Percentiles rank a stretch among this genome's conserved stretches.
These are phyloP conservation scores for Panagrolaimus sp. DNA, from an alignment of 1,140 invertebrate species.

Conservation along the genomic window DNA sequence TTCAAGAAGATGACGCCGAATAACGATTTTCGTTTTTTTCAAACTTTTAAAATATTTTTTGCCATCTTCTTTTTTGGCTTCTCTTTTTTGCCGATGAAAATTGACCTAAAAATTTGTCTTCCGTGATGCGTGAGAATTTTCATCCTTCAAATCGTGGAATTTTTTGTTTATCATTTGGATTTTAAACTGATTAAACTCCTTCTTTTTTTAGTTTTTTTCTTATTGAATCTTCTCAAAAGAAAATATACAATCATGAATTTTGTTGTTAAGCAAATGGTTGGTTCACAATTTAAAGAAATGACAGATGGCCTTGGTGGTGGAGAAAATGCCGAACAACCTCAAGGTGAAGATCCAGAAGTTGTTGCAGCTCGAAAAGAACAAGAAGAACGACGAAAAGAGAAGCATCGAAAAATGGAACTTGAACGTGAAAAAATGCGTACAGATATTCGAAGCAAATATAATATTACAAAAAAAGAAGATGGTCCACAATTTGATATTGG, in stretches of 20 bases:
- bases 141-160: too few relatives aligned
- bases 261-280: constrained; percentile 50
- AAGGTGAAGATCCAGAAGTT: constrained; percentile 53
- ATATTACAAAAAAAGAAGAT: constrained; percentile 55
- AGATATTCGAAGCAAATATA: constrained; percentile 85
- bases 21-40: too few relatives aligned
- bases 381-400: constrained; percentile 63
- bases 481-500: constrained; percentile 30
- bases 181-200: too few relatives aligned
- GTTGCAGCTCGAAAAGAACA: constrained; percentile 62
- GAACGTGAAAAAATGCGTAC: constrained; percentile 95
- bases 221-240: too few relatives aligned
- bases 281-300: constrained; percentile 50
- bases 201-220: too few relatives aligned
- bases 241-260: constrained; percentile 14
- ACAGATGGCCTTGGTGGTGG: constrained; percentile 49
- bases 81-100: too few relatives aligned
- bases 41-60: too few relatives aligned
- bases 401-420: constrained; percentile 85
- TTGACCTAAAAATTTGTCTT: too few relatives aligned
- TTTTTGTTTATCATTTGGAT: too few relatives aligned
- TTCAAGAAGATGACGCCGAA: too few relatives aligned
- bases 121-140: too few relatives aligned
- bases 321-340: constrained; percentile 32
- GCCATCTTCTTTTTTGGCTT: too few relatives aligned